Evolutionary conservation across 2,113 vertebrate genomes (phyloP).

Genomic region (Oryzias curvinotus): DNA sequence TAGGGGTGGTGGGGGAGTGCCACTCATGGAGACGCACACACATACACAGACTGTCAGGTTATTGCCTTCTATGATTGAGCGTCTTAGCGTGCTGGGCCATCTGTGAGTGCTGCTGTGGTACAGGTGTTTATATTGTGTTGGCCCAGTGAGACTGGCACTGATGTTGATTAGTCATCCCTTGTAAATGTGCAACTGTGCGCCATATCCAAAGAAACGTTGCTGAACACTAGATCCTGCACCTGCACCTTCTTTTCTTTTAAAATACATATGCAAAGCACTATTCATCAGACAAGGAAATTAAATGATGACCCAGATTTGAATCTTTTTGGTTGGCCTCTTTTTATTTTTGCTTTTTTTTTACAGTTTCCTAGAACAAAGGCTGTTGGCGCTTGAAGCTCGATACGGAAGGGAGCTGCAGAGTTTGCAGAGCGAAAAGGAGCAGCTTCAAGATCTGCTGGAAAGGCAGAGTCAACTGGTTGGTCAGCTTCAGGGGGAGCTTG

Average conservation of each 20-base stretch:
- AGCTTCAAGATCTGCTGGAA: conserved; percentile 76
- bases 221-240: conserved; percentile 25
- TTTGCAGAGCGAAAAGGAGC: conserved; percentile 74
- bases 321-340: background rate
- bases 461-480: conserved; percentile 72
- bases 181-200: conserved; percentile 32
- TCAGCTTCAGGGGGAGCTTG: conserved; percentile 77
- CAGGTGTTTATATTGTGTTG: conserved; percentile 68
- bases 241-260: background rate
- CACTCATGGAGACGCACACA: conserved; percentile 15
- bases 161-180: conserved; percentile 47
- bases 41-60: conserved; percentile 34
- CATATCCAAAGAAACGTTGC: conserved; percentile 14
- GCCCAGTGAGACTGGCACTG: conserved; percentile 37
- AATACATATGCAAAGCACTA: background rate
- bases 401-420: conserved; percentile 72
- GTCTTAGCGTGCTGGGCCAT: conserved; percentile 51
- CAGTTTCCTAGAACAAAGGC: conserved; percentile 79
- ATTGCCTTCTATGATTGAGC: conserved; percentile 59
- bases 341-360: background rate
- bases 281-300: too few species aligned
- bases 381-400: conserved; percentile 73
- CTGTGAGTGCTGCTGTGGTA: conserved; percentile 54
- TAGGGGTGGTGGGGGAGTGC: conserved; percentile 46
- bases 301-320: background rate